Evolutionary conservation across 2,888 invertebrate species (phyloP), one percentile per base, ranked within the genome.

Genomic region (Neoscelio sp.): DNA sequence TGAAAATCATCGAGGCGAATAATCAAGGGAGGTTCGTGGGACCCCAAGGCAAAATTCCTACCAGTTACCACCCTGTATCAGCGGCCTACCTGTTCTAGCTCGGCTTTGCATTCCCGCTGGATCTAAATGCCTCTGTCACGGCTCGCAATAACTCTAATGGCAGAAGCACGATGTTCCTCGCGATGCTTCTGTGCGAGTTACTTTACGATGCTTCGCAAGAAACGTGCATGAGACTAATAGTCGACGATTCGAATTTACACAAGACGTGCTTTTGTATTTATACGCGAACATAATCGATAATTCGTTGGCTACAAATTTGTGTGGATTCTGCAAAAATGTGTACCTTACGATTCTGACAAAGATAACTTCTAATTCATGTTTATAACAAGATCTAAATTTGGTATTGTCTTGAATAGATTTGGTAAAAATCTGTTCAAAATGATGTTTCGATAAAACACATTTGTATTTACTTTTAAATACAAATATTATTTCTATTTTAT

Each of bases 41-140:
- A 48, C 71, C 78, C 82, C 77, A 82, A 60, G 81, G 82, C 82
- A 71, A 83, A 82, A 82, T 83, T 83, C 82, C 80, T 82, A 77
- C 80, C 81, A 82, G 83, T 81, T 83, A 64, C 80, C 78, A 65
- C 75, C 80, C 82, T 79, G 62, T 28, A 30, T 30, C 7, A 18
- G 56, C 80, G 68, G 79, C 80, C 52, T 65, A 65, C 65, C 73
- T 64, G 64, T 64, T 73, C 67, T 48, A 40, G 42, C 64, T 38
- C 48, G 70, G 42, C 58, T 65, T 20, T 64, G 76, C 79, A 68
- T 75, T 78, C 78, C 78, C 23, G 50, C 50, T 83, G 82, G 75
- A 83, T 85, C 84, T 85, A 84, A 85, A 86, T 85, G 86, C 83
- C 82, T 81, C 78, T 85, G 86, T 85, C 85, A 86, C 84, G 85